Base-by-base conservation (phyloP, 2,888 invertebrate species). In the Rugalucina vietnamica region DNA sequence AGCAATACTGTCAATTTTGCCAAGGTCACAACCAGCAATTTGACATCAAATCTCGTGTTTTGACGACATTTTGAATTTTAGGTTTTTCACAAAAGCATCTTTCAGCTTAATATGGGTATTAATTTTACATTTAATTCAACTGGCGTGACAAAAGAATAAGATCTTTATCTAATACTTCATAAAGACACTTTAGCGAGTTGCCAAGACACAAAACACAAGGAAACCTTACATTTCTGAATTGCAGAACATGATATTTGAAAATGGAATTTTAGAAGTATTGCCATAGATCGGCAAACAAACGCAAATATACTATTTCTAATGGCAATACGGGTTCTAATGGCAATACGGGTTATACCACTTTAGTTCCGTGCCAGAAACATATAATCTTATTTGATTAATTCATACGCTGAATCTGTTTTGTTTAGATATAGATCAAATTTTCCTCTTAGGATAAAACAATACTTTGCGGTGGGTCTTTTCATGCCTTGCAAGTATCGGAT, bases 401-500 rank as follows among this genome's bases (percentile, higher is more conserved):
- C 82, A 76, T 75, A 86, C 39, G 75, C 85, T 75, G 79, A 86
- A 74, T 82, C 50, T 36, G 57, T 76, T 79, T 87, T 87, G 87
- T 87, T 82, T 43, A n/a, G 49, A 60, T 82, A 72, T 50, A 76
- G 82, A 87, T 87, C 84, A 82, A 73, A 70, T 87, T 87, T 81
- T 79, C 43, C 76, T 82, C 82, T 87, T 79, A 29, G 27, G 70
- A 36, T 21, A 78, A 82, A 82, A 82, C 83, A 79, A 75, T 76
- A 36, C 80, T 78, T 57, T 81, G 85, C 79, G 87, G 84, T 82
- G 79, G 87, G 87, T 87, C 84, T 85, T 82, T 69, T 69, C 82
- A 87, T 85, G 82, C 82, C 73, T 87, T 81, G 81, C 87, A 84
- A 84, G 87, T 84, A 87, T 81, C 82, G 49, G 84, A 87, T 85